Evolutionary conservation across 2,113 vertebrate genomes (phyloP), one percentile per base, ranked within the genome.

Genomic region (Plestiodon gilberti): DNA sequence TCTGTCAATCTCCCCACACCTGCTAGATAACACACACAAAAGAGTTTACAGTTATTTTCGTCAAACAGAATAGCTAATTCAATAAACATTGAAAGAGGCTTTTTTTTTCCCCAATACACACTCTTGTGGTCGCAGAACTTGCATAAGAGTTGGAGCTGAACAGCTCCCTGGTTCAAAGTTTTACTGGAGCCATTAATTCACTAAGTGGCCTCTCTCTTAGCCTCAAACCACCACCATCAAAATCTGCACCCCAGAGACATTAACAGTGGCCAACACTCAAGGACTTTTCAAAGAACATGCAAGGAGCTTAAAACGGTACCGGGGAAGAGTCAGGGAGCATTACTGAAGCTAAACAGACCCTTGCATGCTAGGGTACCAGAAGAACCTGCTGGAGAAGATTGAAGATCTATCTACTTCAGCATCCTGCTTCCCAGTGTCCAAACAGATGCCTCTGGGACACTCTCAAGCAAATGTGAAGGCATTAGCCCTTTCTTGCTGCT

Each of bases 31-130:
- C 93, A 94, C 43, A 48, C 8, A 48, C 8, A 75, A 75, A 64
- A 52, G 93, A 95, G n/a, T 95, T 94, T 96, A 94, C 87, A 92
- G 90, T 93, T 93, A 95, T 95, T 93, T 94, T 96, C 94, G 96
- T 96, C 92, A 88, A 87, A 88, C 89, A 94, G 92, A 94, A 13
- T 0, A 94, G 91, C 92, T 94, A 96, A 96, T 95, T 94, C 95
- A 95, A 92, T 94, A 95, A 96, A 90, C 89, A 90, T 93, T 91
- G 87, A 77, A 91, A 88, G 86, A 88, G 70, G 25, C 75, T 91
- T 83, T 89, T 89, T 90, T 84, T 69, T 57, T 75, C 86, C 89
- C 87, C 84, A 88, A 89, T 11, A 35, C 14, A 40, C 14, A 61
- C n/a, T 4, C n/a, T 28, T 57, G n/a, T 52, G 25, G 65, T 33